A percentile compares a stretch with the other conserved stretches of the same genome.
These are phyloP conservation scores for Geothlypis trichas DNA, from an alignment of 2,113 vertebrate species.

Conservation along the genomic window DNA sequence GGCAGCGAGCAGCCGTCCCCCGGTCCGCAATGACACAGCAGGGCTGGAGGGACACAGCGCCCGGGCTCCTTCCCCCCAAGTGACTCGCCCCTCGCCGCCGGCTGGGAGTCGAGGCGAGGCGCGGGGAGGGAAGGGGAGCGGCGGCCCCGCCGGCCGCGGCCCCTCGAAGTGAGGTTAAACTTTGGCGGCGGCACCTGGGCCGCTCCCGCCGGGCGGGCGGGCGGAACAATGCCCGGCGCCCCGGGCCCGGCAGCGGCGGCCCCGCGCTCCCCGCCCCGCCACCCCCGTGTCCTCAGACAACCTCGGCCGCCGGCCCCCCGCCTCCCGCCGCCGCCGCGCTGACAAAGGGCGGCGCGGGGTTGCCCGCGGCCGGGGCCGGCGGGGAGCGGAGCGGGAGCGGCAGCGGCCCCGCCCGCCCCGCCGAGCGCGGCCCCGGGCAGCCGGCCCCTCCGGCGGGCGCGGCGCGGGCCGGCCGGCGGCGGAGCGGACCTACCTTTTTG, in stretches of 20 bases:
- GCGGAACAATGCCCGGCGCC: neutral
- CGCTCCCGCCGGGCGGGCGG: neutral
- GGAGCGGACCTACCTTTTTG: conserved; percentile 78
- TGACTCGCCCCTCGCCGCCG: conserved; percentile 1
- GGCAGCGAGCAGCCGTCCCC: conserved; percentile 25
- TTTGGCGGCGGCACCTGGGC: conserved; percentile 46
- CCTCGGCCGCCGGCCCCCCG: too few species aligned
- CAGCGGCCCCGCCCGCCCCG: too few species aligned
- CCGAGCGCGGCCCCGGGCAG: too few species aligned
- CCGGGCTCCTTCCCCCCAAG: conserved; percentile 13
- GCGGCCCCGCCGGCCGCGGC: neutral
- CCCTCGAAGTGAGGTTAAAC: conserved; percentile 57
- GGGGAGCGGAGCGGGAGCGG: too few species aligned
- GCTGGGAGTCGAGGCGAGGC: neutral
- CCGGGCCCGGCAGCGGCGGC: neutral
- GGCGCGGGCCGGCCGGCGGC: too few species aligned
- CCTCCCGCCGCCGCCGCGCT: too few species aligned
- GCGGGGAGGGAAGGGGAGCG: neutral
- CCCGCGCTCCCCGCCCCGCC: neutral
- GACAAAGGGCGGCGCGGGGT: too few species aligned
- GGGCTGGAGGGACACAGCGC: conserved; percentile 19
- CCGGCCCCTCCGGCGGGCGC: too few species aligned
- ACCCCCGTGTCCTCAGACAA: too few species aligned
- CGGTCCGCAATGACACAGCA: conserved; percentile 75
- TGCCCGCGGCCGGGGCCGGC: too few species aligned